Evolutionary conservation across 2,797 vertebrate species (phyloP), one percentile per base, ranked within the genome.

Genomic region (Gallinago stenura): DNA sequence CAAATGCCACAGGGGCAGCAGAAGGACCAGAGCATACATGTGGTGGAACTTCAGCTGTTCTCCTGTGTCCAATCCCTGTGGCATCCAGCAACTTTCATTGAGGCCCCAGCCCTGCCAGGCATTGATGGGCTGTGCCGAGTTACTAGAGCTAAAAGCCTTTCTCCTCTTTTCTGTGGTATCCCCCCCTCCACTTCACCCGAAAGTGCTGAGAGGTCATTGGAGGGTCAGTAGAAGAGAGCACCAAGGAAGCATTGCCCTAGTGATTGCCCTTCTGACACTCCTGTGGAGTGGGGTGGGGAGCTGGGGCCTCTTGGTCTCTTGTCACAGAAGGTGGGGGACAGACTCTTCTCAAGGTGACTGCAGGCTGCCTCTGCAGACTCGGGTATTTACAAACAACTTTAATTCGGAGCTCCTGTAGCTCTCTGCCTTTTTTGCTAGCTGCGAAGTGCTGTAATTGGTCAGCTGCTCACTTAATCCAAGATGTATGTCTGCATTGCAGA

Each of bases 401-500:
- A 95, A 85, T 68, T 61, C 7, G 0, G 45, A 83, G 83, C 77
- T 87, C 48, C 57, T 61, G 75, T 22, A 95, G 90, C 80, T 54
- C 79, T 89, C 66, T 57, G 66, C 15, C 64, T 70, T 31, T 84
- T 85, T 68, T 51, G 66, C 80, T 82, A 30, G 33, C 80, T 85
- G 83, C 12, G 78, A 87, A 93, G 46, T 58, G 71, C 88, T 90
- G 70, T 95, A 95, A 89, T 93, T 95, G 93, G 93, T 96, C 94
- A 94, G 91, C 89, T 92, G 93, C 77, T 91, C 81, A 26, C 78
- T 95, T 96, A 96, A 83, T 93, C 86, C 64, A 4, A 64, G 95
- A 95, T 92, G 64, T 54, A 84, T 75, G 95, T 80, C 96, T 97
- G 96, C 96, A 95, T 85, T 96, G 95, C 96, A 96, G 96, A 95